These are phyloP conservation scores for Rhyzopertha dominica DNA, from an alignment of 1,140 invertebrate species.

Conservation along the genomic window DNA sequence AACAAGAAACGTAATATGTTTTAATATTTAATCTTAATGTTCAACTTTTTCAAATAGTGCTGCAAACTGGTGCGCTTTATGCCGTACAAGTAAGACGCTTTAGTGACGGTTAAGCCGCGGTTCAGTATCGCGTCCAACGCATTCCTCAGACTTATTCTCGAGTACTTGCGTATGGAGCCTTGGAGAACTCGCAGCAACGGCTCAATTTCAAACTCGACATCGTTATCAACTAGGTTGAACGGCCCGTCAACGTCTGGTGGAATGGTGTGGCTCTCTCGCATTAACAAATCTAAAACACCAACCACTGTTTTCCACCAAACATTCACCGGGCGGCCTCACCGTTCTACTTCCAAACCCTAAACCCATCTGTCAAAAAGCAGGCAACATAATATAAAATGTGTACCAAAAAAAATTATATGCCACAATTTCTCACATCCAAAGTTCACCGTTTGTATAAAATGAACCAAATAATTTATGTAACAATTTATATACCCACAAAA, in stretches of 20 bases:
- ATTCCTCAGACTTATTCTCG: constrained; percentile 48
- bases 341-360: too few species aligned
- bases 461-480: too few species aligned
- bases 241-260: constrained; percentile 27
- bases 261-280: constrained; percentile 21
- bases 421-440: too few species aligned
- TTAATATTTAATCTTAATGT: constrained; percentile 39
- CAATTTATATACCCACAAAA: too few species aligned
- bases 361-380: too few species aligned
- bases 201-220: constrained; percentile 24
- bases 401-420: too few species aligned
- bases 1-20: too few species aligned
- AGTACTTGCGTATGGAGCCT: constrained; percentile 46
- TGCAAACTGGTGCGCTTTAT: constrained; percentile 55
- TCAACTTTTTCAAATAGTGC: constrained; percentile 55
- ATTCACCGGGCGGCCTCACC: too few species aligned
- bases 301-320: constrained; percentile 31
- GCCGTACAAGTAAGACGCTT: constrained; percentile 51
- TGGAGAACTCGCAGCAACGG: constrained; percentile 25
- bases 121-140: constrained; percentile 53
- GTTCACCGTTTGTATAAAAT: too few species aligned
- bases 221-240: constrained; percentile 2
- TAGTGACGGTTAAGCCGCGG: constrained; percentile 51
- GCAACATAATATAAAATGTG: too few species aligned
- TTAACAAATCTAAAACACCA: constrained; percentile 37